phyloP scores from a whole-genome alignment of 2,113 vertebrate genomes.

The Bolborhynchus lineola region DNA sequence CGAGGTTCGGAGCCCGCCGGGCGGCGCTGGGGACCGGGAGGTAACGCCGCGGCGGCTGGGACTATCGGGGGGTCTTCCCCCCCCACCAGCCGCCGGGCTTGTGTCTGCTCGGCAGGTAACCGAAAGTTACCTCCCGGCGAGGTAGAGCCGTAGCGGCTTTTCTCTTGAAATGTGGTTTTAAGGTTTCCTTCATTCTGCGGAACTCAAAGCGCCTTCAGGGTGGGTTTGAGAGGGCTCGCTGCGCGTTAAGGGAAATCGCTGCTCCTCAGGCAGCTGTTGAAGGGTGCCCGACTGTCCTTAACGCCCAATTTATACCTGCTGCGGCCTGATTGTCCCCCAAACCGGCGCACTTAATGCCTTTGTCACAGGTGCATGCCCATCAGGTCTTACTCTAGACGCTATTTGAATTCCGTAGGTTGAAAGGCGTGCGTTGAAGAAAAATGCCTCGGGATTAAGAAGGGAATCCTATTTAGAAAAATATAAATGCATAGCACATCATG shows the following conservation, averaged over 20 bases:
- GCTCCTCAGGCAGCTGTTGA: not conserved
- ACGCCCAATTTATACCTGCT: not conserved
- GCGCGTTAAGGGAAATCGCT: not conserved
- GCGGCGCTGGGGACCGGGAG: not conserved
- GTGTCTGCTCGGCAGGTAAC: not conserved
- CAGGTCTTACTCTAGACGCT: not conserved
- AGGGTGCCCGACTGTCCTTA: not conserved
- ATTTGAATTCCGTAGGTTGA: not conserved
- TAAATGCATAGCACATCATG: not conserved
- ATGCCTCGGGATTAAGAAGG: not conserved
- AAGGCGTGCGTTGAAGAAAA: not conserved
- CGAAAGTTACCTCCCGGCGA: not conserved
- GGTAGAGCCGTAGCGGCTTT: not conserved
- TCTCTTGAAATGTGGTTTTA: not conserved
- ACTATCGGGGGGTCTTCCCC: not conserved
- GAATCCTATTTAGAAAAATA: not conserved
- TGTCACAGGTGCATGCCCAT: not conserved
- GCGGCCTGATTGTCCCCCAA: not conserved
- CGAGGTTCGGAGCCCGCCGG: not conserved
- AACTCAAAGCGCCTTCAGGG: not conserved
- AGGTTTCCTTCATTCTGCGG: not conserved
- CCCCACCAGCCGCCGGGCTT: accelerated
- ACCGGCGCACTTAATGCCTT: not conserved
- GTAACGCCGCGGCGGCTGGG: not conserved
- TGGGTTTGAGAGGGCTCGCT: not conserved